These are phyloP conservation scores for fruit fly (Drosophila melanogaster) DNA, from an alignment of 1,140 invertebrate genomes.

Conservation along the genomic window DNA sequence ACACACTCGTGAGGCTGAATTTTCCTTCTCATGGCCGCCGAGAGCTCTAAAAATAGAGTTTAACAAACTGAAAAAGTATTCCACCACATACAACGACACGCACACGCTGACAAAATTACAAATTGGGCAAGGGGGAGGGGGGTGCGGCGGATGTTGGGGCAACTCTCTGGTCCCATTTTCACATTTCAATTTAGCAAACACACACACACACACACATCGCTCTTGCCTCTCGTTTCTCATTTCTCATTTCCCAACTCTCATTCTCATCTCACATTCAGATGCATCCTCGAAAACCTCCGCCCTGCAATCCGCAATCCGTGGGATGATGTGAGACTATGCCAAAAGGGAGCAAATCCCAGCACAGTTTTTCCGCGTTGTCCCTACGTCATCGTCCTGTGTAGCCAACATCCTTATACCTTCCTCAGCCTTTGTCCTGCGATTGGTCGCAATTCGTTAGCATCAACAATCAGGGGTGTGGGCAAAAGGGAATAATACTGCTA, in stretches of 20 bases:
- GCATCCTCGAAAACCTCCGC: constrained; percentile 26
- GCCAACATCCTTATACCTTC: constrained; percentile 27
- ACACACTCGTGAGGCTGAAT: constrained; percentile 40
- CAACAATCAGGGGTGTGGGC: constrained; percentile 3
- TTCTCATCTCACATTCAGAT: constrained; percentile 29
- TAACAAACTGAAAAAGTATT: constrained; percentile 83
- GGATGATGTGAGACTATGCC: constrained; percentile 45
- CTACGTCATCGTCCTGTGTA: constrained; percentile 71
- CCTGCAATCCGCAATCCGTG: constrained; percentile 19
- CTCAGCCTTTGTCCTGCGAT: constrained; percentile 14
- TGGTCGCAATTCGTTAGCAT: constrained; percentile 28
- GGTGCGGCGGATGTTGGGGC: constrained; percentile 14
- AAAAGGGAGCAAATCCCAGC: constrained; percentile 64
- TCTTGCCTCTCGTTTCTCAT: constrained; percentile 24
- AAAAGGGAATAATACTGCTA: not conserved
- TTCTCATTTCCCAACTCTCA: constrained; percentile 24
- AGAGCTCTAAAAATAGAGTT: constrained; percentile 80
- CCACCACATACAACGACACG: constrained; percentile 75
- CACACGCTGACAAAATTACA: constrained; percentile 44
- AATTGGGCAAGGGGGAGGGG: constrained; percentile 8
- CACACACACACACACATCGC: constrained; percentile 29
- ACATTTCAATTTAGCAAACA: constrained; percentile 51
- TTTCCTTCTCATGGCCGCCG: constrained; percentile 64
- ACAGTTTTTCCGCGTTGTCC: constrained; percentile 40
- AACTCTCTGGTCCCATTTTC: constrained; percentile 56